Percentiles rank a stretch among this genome's conserved stretches.
These are phyloP conservation scores for Melanotaenia trifasciata DNA, from an alignment of 2,797 vertebrate species.

Conservation along the genomic window DNA sequence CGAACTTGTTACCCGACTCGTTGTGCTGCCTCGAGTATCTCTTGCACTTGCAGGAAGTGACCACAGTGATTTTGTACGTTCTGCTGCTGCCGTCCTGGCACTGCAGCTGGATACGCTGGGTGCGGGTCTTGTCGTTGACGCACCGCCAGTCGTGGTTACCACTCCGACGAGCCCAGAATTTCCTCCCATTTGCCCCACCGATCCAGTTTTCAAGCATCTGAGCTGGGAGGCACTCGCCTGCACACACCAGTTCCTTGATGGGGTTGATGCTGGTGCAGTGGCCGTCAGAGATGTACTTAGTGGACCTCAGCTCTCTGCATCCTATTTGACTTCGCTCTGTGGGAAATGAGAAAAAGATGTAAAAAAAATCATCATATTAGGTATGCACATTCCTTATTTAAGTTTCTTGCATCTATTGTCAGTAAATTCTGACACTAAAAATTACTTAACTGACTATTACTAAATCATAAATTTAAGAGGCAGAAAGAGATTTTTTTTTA, in stretches of 20 bases:
- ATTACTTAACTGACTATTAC: no score
- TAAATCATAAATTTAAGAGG: no score
- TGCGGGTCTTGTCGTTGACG: conserved; percentile 94
- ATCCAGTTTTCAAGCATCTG: conserved; percentile 98
- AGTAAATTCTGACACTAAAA: no score
- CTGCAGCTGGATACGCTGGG: conserved; percentile 94
- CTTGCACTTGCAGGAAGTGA: conserved; percentile 97
- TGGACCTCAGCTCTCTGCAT: conserved; percentile 94
- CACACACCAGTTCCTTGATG: conserved; percentile 96
- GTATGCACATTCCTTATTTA: no score
- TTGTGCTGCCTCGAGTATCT: conserved; percentile 95
- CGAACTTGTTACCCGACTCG: conserved; percentile 91
- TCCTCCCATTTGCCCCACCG: conserved; percentile 88
- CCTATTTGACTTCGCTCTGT: conserved; percentile 91
- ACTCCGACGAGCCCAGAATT: conserved; percentile 90
- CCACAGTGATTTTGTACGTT: conserved; percentile 95
- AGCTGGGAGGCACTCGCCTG: conserved; percentile 94
- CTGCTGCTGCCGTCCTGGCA: conserved; percentile 93
- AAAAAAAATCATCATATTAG: background rate
- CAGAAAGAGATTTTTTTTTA: no score
- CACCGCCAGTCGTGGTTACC: conserved; percentile 92
- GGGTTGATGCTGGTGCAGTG: conserved; percentile 97
- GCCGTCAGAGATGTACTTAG: conserved; percentile 97
- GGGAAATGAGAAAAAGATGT: conserved; percentile 1
- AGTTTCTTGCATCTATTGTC: no score